Percentiles rank a stretch among this genome's conserved stretches.
These are phyloP conservation scores for Petromus typicus DNA, from an alignment of 2,113 vertebrate genomes.

Conservation along the genomic window DNA sequence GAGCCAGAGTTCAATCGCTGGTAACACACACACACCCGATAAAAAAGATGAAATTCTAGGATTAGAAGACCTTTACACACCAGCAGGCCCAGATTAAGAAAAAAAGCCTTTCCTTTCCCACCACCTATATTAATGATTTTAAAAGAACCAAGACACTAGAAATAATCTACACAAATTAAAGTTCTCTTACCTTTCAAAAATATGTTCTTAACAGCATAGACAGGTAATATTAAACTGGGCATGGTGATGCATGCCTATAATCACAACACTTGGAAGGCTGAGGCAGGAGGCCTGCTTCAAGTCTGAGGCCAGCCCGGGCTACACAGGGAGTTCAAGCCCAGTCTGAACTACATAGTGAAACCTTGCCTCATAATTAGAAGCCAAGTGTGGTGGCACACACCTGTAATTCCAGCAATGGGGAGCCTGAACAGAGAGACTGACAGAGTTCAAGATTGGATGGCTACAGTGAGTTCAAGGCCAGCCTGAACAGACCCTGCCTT, in stretches of 20 bases:
- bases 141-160: neutral
- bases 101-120: neutral
- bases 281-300: neutral
- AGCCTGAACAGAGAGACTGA: neutral
- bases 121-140: neutral
- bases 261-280: neutral
- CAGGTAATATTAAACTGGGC: neutral
- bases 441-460: neutral
- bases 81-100: neutral
- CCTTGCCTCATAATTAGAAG: neutral
- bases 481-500: no score
- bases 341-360: neutral
- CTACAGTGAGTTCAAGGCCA: neutral
- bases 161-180: constrained; percentile 5
- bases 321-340: neutral
- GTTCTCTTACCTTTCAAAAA: no score
- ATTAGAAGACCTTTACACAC: neutral
- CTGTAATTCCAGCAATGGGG: neutral
- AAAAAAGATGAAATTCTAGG: neutral
- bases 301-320: neutral
- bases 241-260: neutral
- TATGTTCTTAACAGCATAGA: neutral
- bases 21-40: no score
- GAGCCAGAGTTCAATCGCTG: no score
- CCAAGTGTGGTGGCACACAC: neutral